A percentile compares a stretch with the other conserved stretches of the same genome.
Conservation (phyloP, 2,797 vertebrate genomes). For the Epinephelus coioides region DNA sequence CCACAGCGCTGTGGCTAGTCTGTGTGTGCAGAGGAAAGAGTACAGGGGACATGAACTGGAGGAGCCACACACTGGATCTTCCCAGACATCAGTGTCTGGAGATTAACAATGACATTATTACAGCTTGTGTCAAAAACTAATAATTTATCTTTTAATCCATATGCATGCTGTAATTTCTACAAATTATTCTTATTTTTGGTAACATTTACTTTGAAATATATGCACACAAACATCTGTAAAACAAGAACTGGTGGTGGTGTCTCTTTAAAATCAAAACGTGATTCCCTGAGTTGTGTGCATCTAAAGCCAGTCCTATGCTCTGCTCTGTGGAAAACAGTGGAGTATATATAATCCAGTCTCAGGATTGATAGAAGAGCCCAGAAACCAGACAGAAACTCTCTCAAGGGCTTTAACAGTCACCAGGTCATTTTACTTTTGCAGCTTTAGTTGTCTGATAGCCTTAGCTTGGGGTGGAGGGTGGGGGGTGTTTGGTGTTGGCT, state of each 20-base stretch:
- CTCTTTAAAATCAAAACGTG: slow-evolving; percentile 6
- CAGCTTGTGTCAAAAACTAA: slow-evolving; percentile 33
- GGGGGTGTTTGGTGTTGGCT: slow-evolving; percentile 51
- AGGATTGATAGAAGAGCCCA: slow-evolving; percentile 71
- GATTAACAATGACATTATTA: slow-evolving; percentile 8
- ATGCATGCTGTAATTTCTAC: not conserved
- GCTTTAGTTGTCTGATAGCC: slow-evolving; percentile 81
- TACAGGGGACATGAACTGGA: slow-evolving; percentile 31
- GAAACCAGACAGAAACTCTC: slow-evolving; percentile 79
- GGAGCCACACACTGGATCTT: slow-evolving; percentile 26
- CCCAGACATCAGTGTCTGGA: slow-evolving; percentile 39
- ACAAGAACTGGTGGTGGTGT: not conserved
- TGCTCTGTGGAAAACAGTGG: slow-evolving; percentile 35
- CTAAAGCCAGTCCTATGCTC: slow-evolving; percentile 17
- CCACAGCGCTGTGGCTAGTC: slow-evolving; percentile 65
- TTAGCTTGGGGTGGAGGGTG: slow-evolving; percentile 62
- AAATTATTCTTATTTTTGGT: not conserved
- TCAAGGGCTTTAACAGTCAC: slow-evolving; percentile 76
- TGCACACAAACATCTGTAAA: not conserved
- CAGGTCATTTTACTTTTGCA: slow-evolving; percentile 78
- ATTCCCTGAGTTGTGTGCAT: slow-evolving; percentile 19
- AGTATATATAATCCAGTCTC: slow-evolving; percentile 62
- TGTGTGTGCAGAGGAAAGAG: slow-evolving; percentile 44
- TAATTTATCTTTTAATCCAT: not conserved
- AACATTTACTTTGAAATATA: not conserved